Conservation (phyloP, 2,113 vertebrate species). For the Felis chaus region DNA sequence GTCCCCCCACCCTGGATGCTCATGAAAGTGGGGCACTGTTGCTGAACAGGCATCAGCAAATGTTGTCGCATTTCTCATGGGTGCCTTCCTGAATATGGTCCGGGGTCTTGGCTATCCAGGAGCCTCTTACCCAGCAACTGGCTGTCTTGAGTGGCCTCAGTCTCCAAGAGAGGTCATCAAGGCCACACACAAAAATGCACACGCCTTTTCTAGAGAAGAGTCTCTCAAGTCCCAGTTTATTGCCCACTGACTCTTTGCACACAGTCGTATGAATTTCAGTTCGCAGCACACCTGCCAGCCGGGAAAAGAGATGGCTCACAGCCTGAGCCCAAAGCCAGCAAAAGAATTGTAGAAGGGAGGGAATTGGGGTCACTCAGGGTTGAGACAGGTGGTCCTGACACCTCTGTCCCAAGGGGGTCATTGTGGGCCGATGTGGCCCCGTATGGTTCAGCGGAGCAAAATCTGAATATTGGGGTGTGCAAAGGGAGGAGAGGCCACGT, state of each 20-base stretch:
- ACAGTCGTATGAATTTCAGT: background rate
- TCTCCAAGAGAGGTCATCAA: background rate
- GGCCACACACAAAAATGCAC: background rate
- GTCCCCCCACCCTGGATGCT: background rate
- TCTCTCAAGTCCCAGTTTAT: accelerated
- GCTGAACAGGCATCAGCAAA: background rate
- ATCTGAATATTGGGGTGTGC: background rate
- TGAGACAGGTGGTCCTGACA: background rate
- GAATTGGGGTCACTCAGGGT: background rate
- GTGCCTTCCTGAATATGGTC: background rate
- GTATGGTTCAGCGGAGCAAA: background rate
- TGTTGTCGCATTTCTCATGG: accelerated
- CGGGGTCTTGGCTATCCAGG: background rate
- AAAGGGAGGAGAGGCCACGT: background rate
- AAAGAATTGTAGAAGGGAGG: background rate
- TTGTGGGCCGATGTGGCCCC: background rate
- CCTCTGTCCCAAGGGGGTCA: background rate
- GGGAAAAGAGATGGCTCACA: background rate
- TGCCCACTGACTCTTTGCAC: background rate
- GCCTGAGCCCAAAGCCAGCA: background rate
- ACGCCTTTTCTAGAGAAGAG: background rate
- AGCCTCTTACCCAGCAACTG: background rate
- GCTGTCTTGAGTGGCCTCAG: background rate
- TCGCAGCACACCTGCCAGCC: background rate
- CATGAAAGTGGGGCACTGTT: background rate